These are phyloP conservation scores for Xestobium rufovillosum DNA, from an alignment of 2,888 invertebrate species.

Conservation along the genomic window DNA sequence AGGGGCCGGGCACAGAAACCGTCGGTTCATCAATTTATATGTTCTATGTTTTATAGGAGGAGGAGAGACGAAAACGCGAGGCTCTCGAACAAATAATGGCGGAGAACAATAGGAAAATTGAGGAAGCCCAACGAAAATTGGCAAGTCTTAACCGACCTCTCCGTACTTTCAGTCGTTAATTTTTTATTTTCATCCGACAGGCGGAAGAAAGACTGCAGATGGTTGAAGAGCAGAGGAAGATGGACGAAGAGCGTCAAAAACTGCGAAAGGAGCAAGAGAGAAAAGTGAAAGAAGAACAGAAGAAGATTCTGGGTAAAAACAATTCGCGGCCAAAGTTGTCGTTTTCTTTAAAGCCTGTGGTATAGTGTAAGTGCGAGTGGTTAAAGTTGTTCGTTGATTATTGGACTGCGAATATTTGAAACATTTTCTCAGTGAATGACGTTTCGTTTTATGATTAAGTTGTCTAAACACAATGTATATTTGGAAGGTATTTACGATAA, in stretches of 20 bases:
- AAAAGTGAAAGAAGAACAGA: conserved; percentile 89
- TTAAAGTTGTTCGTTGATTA: too few relatives aligned
- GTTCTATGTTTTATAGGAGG: conserved; percentile 80
- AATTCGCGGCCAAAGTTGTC: conserved; percentile 94
- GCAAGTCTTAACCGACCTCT: conserved; percentile 49
- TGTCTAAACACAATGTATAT: too few relatives aligned
- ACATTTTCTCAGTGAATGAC: too few relatives aligned
- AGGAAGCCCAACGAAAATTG: conserved; percentile 94
- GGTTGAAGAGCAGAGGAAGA: conserved; percentile 93
- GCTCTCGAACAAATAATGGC: conserved; percentile 94
- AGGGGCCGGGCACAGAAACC: too few relatives aligned
- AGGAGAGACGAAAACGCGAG: conserved; percentile 91
- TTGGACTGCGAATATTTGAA: too few relatives aligned
- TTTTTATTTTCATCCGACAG: conserved; percentile 46
- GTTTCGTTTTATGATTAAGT: too few relatives aligned
- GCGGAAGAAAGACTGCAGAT: conserved; percentile 94
- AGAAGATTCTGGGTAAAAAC: conserved; percentile 93
- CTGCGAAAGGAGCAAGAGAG: conserved; percentile 91
- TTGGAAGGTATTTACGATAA: too few relatives aligned
- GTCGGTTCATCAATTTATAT: conserved; percentile 17
- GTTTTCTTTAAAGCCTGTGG: conserved; percentile 74
- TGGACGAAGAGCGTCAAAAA: conserved; percentile 91
- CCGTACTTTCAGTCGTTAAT: conserved; percentile 8
- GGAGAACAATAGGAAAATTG: conserved; percentile 96
- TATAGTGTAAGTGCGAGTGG: conserved; percentile 41